Evolutionary conservation across 2,888 invertebrate genomes (phyloP).

Genomic region (Eledona agricola): DNA sequence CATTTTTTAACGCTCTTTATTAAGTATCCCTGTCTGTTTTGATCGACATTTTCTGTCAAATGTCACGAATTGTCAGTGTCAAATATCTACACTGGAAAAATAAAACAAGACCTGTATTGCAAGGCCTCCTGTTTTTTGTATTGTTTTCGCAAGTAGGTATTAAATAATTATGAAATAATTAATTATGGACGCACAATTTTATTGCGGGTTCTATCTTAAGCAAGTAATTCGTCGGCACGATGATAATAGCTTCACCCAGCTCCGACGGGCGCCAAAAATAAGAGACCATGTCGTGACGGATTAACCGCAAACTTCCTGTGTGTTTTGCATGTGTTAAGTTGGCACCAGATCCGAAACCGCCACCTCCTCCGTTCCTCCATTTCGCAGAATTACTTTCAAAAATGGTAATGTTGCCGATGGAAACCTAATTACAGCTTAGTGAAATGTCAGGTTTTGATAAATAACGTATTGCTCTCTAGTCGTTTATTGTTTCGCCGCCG

Average conservation of each 20-base stretch:
- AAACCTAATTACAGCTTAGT: slow-evolving; percentile 50
- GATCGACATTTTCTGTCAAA: no score
- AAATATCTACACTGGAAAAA: no score
- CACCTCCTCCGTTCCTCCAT: slow-evolving; percentile 38
- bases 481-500: slow-evolving; percentile 34
- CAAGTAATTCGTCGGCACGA: no score
- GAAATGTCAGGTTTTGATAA: slow-evolving; percentile 48
- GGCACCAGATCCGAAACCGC: slow-evolving; percentile 37
- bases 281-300: slow-evolving; percentile 43
- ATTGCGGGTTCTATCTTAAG: no score
- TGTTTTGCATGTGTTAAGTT: slow-evolving; percentile 49
- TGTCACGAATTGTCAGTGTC: no score
- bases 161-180: no score
- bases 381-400: slow-evolving; percentile 44
- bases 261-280: slow-evolving; percentile 44
- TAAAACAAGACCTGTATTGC: no score
- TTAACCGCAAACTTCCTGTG: slow-evolving; percentile 53
- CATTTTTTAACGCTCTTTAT: no score
- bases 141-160: no score
- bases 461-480: slow-evolving; percentile 43
- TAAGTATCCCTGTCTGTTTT: no score
- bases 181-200: no score
- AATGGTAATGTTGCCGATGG: slow-evolving; percentile 40
- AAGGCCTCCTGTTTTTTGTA: no score
- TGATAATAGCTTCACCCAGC: slow-evolving; percentile 11